Conservation (phyloP, 2,797 vertebrate genomes). For the Tauraco hartlaubi region DNA sequence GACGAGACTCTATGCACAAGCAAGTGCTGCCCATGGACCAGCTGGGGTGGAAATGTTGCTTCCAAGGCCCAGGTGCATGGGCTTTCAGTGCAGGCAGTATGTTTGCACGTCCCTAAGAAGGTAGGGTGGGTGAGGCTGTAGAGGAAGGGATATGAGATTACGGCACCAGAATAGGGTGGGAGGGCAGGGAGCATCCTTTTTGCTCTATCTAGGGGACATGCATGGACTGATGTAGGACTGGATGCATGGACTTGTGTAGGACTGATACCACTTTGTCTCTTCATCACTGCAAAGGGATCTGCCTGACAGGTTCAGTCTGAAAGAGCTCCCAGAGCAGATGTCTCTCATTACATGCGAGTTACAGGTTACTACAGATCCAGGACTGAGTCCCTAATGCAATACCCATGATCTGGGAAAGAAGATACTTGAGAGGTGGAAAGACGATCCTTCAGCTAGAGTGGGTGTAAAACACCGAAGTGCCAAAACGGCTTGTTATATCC, state of each 20-base stretch:
- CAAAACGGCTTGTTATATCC: background rate
- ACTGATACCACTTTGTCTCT: background rate
- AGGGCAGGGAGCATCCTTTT: background rate
- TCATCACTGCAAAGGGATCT: background rate
- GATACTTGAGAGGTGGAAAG: background rate
- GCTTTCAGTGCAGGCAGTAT: background rate
- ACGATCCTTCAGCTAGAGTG: background rate
- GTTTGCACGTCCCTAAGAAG: background rate
- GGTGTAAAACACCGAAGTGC: background rate
- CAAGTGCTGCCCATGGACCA: background rate
- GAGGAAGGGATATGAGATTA: background rate
- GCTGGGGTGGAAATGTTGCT: background rate
- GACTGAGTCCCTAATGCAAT: background rate
- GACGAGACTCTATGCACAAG: background rate
- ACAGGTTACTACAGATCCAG: background rate
- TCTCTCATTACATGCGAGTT: background rate
- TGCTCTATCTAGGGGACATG: rapidly evolving
- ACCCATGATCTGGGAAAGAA: rapidly evolving
- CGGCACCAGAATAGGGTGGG: background rate
- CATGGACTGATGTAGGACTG: rapidly evolving
- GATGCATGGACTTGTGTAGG: rapidly evolving
- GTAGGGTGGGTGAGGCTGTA: background rate
- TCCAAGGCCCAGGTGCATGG: background rate
- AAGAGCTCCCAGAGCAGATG: background rate
- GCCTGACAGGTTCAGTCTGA: background rate